Base-by-base conservation (phyloP, 2,113 vertebrate species). In the Verasper variegatus region DNA sequence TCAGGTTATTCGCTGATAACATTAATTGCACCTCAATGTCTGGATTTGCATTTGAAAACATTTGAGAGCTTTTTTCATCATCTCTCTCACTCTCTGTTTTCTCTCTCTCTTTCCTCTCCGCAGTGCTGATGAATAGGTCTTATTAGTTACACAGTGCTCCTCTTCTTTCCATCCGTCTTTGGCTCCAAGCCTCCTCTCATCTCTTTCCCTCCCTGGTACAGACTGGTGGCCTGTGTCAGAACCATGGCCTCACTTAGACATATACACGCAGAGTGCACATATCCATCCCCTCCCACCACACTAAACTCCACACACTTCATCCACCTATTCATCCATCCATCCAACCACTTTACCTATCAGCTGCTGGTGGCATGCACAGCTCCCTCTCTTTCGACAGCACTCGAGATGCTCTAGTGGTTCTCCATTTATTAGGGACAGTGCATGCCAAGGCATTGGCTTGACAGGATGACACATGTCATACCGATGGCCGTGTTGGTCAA, bases 401-500 rank as follows among this genome's bases (percentile, higher is more conserved):
- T 76, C 1, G 65, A 64, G 77, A 81, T 68, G 86, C 85, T 89
- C 81, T 68, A 69, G 77, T 79, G 83, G 37, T 76, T 86, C 37
- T 61, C 78, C 84, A 82, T 92, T 86, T 86, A 83, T 91, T 82
- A 87, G 77, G 68, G 73, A 80, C 71, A 75, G 62, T 63, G 74
- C 76, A 71, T 76, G 78, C 68, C 78, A 68, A 89, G 88, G 90
- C 88, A 76, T 68, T 61, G 81, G 71, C 77, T 86, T 88, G 90
- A 90, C 80, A 85, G 85, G 74, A 84, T 86, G 91, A 90, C 89
- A 87, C 78, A 82, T 81, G 88, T 84, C 88, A 84, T 77, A 59
- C 76, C 81, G 86, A 80, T 74, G 71, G 76, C 85, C 26, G 73
- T 88, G 90, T 84, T 89, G 89, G 90, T 92, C 90, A 91, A 91